These are phyloP conservation scores for Alethe diademata DNA, from an alignment of 2,113 vertebrate genomes.

Conservation along the genomic window DNA sequence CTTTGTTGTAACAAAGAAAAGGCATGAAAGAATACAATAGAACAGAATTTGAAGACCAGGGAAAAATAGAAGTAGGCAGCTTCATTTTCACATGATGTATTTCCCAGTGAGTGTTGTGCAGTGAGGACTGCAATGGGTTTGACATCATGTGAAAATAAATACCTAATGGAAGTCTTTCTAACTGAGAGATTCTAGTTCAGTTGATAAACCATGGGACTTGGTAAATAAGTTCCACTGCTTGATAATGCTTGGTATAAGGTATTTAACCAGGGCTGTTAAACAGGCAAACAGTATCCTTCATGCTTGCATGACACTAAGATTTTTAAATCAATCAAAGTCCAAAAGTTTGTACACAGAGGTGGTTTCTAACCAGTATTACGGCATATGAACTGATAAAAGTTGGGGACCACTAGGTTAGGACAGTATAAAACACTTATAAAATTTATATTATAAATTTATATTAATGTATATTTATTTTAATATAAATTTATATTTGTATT, in stretches of 20 bases:
- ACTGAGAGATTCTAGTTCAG: not conserved
- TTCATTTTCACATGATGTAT: not conserved
- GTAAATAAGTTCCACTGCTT: not conserved
- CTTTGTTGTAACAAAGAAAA: not conserved
- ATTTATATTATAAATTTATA: not conserved
- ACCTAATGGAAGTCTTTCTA: not conserved
- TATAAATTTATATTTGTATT: not conserved
- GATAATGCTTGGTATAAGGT: not conserved
- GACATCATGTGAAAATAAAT: not conserved
- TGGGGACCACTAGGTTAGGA: not conserved
- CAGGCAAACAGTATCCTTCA: not conserved
- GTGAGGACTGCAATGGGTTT: not conserved
- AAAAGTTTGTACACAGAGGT: not conserved
- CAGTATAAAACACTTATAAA: not conserved
- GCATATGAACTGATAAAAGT: not conserved
- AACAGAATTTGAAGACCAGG: not conserved
- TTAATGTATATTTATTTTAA: not conserved
- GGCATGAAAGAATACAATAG: not conserved
- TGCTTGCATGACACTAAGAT: not conserved
- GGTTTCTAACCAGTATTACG: not conserved
- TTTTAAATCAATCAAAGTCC: not conserved
- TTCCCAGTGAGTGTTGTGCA: not conserved
- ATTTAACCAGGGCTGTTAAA: not conserved
- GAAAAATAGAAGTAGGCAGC: not conserved
- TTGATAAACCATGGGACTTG: not conserved